phyloP scores from a whole-genome alignment of 1,140 invertebrate species.

The Papilio xuthus region DNA sequence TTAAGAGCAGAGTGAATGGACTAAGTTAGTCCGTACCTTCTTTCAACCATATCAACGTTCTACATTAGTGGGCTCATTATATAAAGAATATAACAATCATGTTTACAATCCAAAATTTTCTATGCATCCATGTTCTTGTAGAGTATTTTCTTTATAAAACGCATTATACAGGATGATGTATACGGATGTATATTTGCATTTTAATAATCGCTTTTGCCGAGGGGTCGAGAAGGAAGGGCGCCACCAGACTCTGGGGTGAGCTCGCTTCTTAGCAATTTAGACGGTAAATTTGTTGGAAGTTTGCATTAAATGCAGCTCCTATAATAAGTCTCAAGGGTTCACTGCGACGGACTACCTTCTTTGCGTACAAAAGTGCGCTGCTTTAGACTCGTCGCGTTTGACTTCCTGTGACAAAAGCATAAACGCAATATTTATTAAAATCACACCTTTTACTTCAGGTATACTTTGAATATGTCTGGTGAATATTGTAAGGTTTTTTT shows the following conservation, averaged over 20 bases:
- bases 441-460: not conserved
- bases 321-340: constrained; percentile 30
- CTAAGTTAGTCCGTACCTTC: too few relatives aligned
- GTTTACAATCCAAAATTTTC: not conserved
- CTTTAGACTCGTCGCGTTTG: constrained; percentile 8
- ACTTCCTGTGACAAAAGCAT: constrained; percentile 20
- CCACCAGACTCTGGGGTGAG: constrained; percentile 6
- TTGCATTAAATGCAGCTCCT: constrained; percentile 29
- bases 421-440: constrained; percentile 12
- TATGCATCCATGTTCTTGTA: not conserved
- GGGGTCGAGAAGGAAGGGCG: constrained; percentile 1
- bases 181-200: constrained; percentile 12
- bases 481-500: too few relatives aligned
- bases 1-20: too few relatives aligned
- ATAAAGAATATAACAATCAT: too few relatives aligned
- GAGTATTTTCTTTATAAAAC: not conserved
- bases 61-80: too few relatives aligned
- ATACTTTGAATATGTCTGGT: too few relatives aligned
- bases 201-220: constrained; percentile 19
- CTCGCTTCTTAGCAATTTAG: constrained; percentile 2
- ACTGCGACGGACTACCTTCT: constrained; percentile 7
- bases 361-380: not conserved
- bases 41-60: too few relatives aligned
- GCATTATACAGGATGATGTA: not conserved
- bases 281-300: constrained; percentile 31